These are phyloP conservation scores for Drosophila micromelanica DNA, from an alignment of 1,140 invertebrate genomes.

Conservation along the genomic window DNA sequence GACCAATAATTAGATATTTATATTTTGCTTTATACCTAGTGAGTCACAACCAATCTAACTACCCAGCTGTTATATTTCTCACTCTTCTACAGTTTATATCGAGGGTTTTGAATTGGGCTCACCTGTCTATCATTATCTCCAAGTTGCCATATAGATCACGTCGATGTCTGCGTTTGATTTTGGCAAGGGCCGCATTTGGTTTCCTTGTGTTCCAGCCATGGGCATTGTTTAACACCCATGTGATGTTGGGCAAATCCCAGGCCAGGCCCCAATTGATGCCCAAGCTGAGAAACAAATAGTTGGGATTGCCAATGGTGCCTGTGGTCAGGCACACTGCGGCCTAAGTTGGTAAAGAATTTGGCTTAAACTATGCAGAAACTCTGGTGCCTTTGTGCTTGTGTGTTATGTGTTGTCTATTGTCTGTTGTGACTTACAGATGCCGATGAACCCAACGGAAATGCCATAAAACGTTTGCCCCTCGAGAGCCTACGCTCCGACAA, in stretches of 20 bases:
- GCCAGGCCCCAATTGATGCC: constrained; percentile 90
- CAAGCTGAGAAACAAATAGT: constrained; percentile 74
- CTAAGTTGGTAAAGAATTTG: constrained; percentile 46
- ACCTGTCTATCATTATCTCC: constrained; percentile 89
- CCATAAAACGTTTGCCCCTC: constrained; percentile 81
- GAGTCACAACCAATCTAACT: no score
- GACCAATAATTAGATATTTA: no score
- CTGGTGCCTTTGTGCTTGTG: background rate
- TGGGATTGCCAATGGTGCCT: constrained; percentile 80
- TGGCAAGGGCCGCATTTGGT: constrained; percentile 38
- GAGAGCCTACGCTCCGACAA: constrained; percentile 69
- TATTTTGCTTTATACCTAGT: no score
- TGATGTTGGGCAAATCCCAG: constrained; percentile 90
- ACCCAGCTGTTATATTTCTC: no score
- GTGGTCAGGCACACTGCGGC: constrained; percentile 76
- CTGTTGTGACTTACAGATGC: constrained; percentile 74
- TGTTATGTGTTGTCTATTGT: background rate
- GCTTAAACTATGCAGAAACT: constrained; percentile 37
- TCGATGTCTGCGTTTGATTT: constrained; percentile 87
- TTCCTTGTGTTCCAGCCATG: constrained; percentile 66
- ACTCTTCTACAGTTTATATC: background rate
- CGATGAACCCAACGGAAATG: constrained; percentile 84
- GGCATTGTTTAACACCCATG: constrained; percentile 86
- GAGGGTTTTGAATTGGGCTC: constrained; percentile 42
- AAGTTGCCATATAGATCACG: constrained; percentile 89